Evolutionary conservation across 2,797 vertebrate genomes (phyloP).

Genomic region (Leptatherina wallacei): DNA sequence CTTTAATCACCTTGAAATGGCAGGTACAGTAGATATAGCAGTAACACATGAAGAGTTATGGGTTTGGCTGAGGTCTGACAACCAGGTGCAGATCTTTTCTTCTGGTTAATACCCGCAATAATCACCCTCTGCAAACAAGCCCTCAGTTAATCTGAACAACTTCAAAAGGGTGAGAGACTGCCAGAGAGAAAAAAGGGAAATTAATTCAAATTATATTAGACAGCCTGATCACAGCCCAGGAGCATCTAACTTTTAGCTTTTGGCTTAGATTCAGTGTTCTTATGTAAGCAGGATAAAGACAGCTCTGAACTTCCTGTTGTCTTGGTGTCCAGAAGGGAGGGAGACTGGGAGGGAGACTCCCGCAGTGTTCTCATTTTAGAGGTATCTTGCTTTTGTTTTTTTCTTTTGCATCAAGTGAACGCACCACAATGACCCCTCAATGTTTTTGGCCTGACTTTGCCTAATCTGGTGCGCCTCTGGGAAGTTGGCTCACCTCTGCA

Average conservation of each 20-base stretch:
- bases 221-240: slow-evolving; percentile 29
- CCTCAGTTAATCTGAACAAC: slow-evolving; percentile 20
- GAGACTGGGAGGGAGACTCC: slow-evolving; percentile 58
- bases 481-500: slow-evolving; percentile 38
- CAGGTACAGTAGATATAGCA: not conserved
- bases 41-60: slow-evolving; percentile 5
- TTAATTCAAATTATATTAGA: slow-evolving; percentile 5
- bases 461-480: slow-evolving; percentile 52
- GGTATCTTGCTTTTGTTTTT: slow-evolving; percentile 32
- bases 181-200: slow-evolving; percentile 19
- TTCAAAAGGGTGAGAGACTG: slow-evolving; percentile 28
- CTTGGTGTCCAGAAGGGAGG: slow-evolving; percentile 20
- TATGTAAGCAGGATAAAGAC: slow-evolving; percentile 51
- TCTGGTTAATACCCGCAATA: slow-evolving; percentile 10
- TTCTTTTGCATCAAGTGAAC: slow-evolving; percentile 15
- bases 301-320: slow-evolving; percentile 39
- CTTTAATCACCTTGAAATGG: slow-evolving; percentile 20
- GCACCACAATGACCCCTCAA: slow-evolving; percentile 18
- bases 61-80: not conserved
- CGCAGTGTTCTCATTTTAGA: slow-evolving; percentile 58
- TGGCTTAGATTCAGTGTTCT: slow-evolving; percentile 33
- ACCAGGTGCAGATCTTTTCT: not conserved
- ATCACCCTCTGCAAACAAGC: slow-evolving; percentile 41
- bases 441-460: slow-evolving; percentile 49
- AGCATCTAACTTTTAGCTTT: slow-evolving; percentile 22